Conservation (phyloP, 1,140 invertebrate genomes). For the Lordiphosa clarofinis region DNA sequence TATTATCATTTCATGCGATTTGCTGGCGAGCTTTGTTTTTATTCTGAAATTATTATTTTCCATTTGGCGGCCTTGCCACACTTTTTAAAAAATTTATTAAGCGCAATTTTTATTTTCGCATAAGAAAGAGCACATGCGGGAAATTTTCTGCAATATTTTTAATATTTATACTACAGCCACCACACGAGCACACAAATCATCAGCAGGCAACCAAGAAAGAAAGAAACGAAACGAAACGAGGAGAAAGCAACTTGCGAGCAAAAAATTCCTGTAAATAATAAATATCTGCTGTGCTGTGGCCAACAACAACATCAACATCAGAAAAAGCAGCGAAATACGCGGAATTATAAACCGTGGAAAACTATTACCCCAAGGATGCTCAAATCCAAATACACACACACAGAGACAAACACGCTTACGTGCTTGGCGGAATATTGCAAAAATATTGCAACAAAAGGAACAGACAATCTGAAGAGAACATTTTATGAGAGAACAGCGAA, state of each 20-base stretch:
- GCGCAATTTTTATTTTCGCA: constrained; percentile 52
- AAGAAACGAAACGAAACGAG: constrained; percentile 34
- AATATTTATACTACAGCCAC: constrained; percentile 71
- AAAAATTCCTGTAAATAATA: constrained; percentile 73
- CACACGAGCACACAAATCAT: constrained; percentile 72
- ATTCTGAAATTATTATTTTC: constrained; percentile 62
- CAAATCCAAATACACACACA: constrained; percentile 65
- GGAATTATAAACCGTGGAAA: constrained; percentile 77
- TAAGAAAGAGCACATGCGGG: constrained; percentile 40
- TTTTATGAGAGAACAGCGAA: background rate
- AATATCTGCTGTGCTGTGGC: constrained; percentile 49
- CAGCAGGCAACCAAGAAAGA: constrained; percentile 53
- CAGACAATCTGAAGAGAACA: constrained; percentile 13
- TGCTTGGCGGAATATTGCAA: constrained; percentile 63
- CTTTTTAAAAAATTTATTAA: constrained; percentile 75
- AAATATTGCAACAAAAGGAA: constrained; percentile 63
- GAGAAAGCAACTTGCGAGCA: constrained; percentile 45
- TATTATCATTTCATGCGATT: constrained; percentile 61
- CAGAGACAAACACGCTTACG: constrained; percentile 60
- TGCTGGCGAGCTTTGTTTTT: constrained; percentile 18
- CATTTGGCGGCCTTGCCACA: constrained; percentile 60
- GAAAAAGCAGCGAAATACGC: constrained; percentile 44
- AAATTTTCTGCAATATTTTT: constrained; percentile 74
- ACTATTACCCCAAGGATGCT: constrained; percentile 76
- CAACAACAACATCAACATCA: constrained; percentile 12